Conservation (phyloP, 1,140 invertebrate genomes). For the Bombus pyrosoma region DNA sequence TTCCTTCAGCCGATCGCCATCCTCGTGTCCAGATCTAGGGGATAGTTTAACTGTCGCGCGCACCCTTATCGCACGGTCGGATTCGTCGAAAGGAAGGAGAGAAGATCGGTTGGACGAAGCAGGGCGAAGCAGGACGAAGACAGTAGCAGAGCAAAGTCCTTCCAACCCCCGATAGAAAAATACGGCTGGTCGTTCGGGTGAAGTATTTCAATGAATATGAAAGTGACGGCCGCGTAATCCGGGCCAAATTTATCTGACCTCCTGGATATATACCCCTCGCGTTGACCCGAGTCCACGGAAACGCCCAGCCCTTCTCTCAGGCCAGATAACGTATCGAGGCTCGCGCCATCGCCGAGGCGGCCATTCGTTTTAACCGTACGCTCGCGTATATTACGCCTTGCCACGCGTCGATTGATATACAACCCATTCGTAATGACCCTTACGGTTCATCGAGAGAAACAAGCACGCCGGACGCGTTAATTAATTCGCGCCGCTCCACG, state of each 20-base stretch:
- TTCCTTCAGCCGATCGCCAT: background rate
- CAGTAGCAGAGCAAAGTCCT: slow-evolving; percentile 26
- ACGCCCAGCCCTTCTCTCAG: slow-evolving; percentile 31
- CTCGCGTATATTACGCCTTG: slow-evolving; percentile 66
- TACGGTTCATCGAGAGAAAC: slow-evolving; percentile 51
- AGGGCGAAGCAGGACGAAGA: slow-evolving; percentile 9
- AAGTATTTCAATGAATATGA: slow-evolving; percentile 78
- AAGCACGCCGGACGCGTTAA: slow-evolving; percentile 48
- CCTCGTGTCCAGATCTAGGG: no score
- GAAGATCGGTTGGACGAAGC: background rate
- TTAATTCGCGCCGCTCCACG: slow-evolving; percentile 47
- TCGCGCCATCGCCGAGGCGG: slow-evolving; percentile 63
- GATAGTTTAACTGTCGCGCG: background rate
- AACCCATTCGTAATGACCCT: slow-evolving; percentile 63
- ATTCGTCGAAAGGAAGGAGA: slow-evolving; percentile 19
- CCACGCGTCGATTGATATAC: slow-evolving; percentile 62
- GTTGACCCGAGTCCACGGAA: slow-evolving; percentile 58
- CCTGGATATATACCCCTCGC: slow-evolving; percentile 57
- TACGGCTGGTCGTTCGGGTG: slow-evolving; percentile 71
- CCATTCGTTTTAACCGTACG: slow-evolving; percentile 57
- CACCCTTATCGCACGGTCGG: slow-evolving; percentile 29
- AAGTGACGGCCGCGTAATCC: slow-evolving; percentile 77
- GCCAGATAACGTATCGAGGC: slow-evolving; percentile 74
- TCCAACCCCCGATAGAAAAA: slow-evolving; percentile 64
- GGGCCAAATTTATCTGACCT: slow-evolving; percentile 75